phyloP scores from a whole-genome alignment of 2,888 invertebrate species.

The Spatulosminthurus flaviceps region DNA sequence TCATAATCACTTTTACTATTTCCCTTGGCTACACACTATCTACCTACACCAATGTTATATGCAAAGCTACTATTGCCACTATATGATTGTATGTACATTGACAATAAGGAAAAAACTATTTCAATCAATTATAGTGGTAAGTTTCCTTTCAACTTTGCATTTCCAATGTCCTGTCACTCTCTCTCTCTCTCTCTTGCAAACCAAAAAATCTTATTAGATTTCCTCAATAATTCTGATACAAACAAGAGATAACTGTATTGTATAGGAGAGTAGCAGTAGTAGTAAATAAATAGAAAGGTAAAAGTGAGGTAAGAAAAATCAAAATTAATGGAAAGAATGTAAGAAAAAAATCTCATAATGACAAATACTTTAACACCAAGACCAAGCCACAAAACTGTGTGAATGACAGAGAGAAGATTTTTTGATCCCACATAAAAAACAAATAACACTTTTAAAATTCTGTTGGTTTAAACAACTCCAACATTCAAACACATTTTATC shows the following conservation, averaged over 20 bases:
- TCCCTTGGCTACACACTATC: no score
- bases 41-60: no score
- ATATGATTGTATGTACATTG: no score
- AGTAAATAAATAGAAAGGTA: background rate
- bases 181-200: no score
- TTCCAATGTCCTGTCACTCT: no score
- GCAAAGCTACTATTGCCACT: no score
- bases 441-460: no score
- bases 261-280: no score
- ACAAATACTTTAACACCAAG: conserved; percentile 14
- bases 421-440: background rate
- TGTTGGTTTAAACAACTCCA: background rate
- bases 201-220: background rate
- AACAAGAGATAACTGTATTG: background rate
- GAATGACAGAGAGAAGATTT: background rate
- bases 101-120: no score
- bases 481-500: no score
- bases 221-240: background rate
- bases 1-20: background rate
- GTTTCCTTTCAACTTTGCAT: no score
- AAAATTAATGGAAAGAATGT: background rate
- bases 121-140: no score
- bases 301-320: conserved; percentile 1
- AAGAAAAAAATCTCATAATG: conserved; percentile 5
- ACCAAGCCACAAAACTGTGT: background rate